Evolutionary conservation across 2,888 invertebrate species (phyloP), one percentile per base, ranked within the genome.

Genomic region (Volucella bombylans): DNA sequence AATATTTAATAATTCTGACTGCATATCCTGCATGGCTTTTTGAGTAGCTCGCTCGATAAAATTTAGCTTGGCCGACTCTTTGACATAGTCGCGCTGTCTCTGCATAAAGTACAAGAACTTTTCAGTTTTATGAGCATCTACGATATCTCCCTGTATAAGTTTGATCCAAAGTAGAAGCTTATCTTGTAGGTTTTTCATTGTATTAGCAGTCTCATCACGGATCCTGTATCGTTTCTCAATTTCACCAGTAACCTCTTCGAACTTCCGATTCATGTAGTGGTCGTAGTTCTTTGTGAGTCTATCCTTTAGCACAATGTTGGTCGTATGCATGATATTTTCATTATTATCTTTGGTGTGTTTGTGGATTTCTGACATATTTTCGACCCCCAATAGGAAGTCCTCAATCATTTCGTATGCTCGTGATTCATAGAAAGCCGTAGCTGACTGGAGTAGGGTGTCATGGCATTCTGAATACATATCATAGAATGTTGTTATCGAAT

Each of bases 81-180:
- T 77, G 8, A 89, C 87, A 39, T 91, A 90, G 31, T 79, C 87
- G 4, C 87, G 80, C 73, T 91, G 91, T 0, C 89, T 89, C 15
- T 90, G 88, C 71, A 89, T 89, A 4, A 89, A 86, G 55, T 77
- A 61, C 4, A 88, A 77, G 3, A 90, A 89, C 2, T 88, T 87
- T 57, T 90, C 89, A 31, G 89, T 89, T 38, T 91, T 90, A 8
- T 88, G 88, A 1, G 88, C 88, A 79, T 91, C 90, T 11, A 90
- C 72, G 1, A 89, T 86, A 2, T 88, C 87, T 47, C 86, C 89
- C 0, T 87, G 74, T 1, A 91, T 65, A 0, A 88, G 85, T 0
- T 87, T 87, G 0, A 90, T 86, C 47, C 90, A 91, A 0, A 82
- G 86, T 6, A 87, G 74, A 0, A 91, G 87, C 54, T 90, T 88